phyloP scores from a whole-genome alignment of 2,113 vertebrate genomes.

The Forbesichthys papilliferus region DNA sequence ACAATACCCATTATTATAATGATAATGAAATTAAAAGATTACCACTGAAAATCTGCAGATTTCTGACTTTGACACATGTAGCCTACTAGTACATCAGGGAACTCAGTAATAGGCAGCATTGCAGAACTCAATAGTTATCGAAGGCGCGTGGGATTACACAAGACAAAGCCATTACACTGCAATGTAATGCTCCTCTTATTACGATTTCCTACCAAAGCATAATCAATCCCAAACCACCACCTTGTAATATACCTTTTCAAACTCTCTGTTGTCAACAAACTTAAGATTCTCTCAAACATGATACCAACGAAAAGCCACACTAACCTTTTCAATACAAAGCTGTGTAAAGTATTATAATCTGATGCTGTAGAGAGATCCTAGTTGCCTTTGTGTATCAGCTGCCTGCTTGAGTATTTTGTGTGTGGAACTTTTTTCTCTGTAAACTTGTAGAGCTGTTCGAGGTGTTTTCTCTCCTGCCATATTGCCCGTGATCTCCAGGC shows the following conservation, averaged over 20 bases:
- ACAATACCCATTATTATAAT: conserved; percentile 9
- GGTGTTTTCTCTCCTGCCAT: conserved; percentile 94
- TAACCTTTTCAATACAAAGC: conserved; percentile 90
- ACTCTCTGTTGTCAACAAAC: conserved; percentile 77
- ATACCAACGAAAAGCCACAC: conserved; percentile 77
- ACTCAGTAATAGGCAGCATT: conserved; percentile 52
- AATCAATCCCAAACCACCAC: conserved; percentile 43
- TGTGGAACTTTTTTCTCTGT: conserved; percentile 93
- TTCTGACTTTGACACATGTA: not conserved
- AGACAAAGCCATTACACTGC: conserved; percentile 76
- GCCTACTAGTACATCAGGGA: conserved; percentile 27
- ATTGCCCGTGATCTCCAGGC: conserved; percentile 81
- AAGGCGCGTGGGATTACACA: conserved; percentile 54
- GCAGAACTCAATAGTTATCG: conserved; percentile 71
- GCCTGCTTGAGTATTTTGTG: conserved; percentile 99
- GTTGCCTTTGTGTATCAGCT: conserved; percentile 99
- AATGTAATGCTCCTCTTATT: conserved; percentile 60
- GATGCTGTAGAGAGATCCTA: conserved; percentile 99
- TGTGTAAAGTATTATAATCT: conserved; percentile 97
- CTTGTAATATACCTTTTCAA: conserved; percentile 39
- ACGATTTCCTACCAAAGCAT: conserved; percentile 67
- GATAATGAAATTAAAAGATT: conserved; percentile 17
- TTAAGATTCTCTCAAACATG: conserved; percentile 53
- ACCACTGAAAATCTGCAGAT: conserved; percentile 5
- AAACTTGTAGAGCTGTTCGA: conserved; percentile 93